A percentile compares a stretch with the other conserved stretches of the same genome.
Conservation (phyloP, 2,797 vertebrate genomes). For the Danio choprae region DNA sequence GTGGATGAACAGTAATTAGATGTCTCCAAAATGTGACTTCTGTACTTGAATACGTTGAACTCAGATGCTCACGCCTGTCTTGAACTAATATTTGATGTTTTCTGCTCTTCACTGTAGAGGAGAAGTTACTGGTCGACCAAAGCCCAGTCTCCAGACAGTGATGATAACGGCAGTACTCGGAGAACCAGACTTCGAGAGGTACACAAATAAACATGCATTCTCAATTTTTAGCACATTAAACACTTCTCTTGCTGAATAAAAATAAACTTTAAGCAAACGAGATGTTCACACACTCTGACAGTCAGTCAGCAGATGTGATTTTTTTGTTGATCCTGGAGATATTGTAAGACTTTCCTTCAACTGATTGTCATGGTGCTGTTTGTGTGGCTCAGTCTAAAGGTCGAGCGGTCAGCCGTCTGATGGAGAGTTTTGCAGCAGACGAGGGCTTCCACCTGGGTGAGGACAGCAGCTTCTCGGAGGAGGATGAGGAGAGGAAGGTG, state of each 20-base stretch:
- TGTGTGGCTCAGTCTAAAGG: slow-evolving; percentile 79
- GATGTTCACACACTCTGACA: slow-evolving; percentile 2
- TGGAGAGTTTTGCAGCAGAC: slow-evolving; percentile 95
- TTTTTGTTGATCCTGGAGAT: not conserved
- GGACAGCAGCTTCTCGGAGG: slow-evolving; percentile 96
- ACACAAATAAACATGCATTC: not conserved
- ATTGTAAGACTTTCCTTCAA: not conserved
- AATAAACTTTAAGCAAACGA: slow-evolving; percentile 1
- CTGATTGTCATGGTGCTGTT: slow-evolving; percentile 4
- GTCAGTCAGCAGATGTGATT: not conserved
- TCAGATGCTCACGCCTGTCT: not conserved
- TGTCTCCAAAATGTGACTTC: not conserved
- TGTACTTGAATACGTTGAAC: not conserved
- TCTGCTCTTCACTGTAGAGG: slow-evolving; percentile 70
- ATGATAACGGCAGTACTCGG: slow-evolving; percentile 80
- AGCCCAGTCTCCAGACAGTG: slow-evolving; percentile 75
- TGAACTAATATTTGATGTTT: not conserved
- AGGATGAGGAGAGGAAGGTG: slow-evolving; percentile 84
- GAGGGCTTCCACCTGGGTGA: slow-evolving; percentile 95
- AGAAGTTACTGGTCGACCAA: slow-evolving; percentile 82
- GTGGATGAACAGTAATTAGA: not conserved
- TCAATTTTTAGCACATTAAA: not conserved
- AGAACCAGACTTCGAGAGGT: slow-evolving; percentile 83
- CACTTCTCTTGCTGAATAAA: slow-evolving; percentile 1
- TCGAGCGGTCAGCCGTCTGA: slow-evolving; percentile 92